phyloP scores from a whole-genome alignment of 2,888 invertebrate species.

The Cryptocephalus primarius region DNA sequence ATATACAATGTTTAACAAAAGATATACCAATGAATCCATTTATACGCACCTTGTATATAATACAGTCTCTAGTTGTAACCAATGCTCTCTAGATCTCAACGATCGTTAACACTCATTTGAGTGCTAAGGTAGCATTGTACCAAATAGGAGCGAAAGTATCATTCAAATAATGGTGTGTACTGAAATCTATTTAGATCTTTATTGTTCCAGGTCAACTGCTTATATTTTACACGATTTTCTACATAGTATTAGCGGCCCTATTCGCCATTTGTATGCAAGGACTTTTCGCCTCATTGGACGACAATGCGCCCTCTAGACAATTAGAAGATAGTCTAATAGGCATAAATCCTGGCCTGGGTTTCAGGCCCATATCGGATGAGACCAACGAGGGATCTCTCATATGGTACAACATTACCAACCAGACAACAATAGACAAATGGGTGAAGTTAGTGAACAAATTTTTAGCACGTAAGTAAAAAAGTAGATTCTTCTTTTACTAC shows the following conservation, averaged over 20 bases:
- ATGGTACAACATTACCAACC: constrained; percentile 45
- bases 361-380: constrained; percentile 46
- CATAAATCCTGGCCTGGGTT: constrained; percentile 52
- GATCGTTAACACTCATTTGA: too few species aligned
- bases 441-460: constrained; percentile 43
- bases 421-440: constrained; percentile 44
- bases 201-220: constrained; percentile 63
- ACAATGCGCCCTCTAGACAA: constrained; percentile 63
- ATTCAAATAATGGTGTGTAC: too few species aligned
- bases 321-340: constrained; percentile 69
- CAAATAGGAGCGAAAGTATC: too few species aligned
- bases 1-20: too few species aligned
- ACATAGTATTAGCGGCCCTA: constrained; percentile 67
- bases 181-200: too few species aligned
- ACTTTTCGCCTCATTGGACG: constrained; percentile 58
- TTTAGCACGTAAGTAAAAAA: constrained; percentile 42
- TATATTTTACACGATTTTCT: constrained; percentile 82
- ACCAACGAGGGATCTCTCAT: constrained; percentile 51
- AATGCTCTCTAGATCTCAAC: too few species aligned
- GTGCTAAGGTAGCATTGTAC: too few species aligned
- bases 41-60: too few species aligned
- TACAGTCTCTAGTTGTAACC: too few species aligned
- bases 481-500: neutral
- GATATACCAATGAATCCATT: too few species aligned
- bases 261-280: constrained; percentile 82